Conservation (phyloP, 2,797 vertebrate genomes). For the Emys orbicularis region DNA sequence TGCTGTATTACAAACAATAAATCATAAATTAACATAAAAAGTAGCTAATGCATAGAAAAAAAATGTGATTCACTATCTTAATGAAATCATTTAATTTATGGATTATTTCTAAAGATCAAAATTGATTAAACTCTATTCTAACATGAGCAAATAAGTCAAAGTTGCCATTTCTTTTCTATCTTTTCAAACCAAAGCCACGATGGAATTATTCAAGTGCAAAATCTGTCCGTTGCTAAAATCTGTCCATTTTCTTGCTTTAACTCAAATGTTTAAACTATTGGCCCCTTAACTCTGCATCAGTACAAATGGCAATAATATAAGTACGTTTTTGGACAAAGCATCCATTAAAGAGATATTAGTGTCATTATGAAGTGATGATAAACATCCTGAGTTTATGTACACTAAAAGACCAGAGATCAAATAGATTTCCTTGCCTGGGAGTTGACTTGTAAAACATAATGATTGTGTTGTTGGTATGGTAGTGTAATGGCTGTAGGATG, state of each 20-base stretch:
- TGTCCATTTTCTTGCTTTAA: constrained; percentile 7
- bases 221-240: not conserved
- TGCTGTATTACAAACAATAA: not conserved
- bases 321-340: not conserved
- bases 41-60: not conserved
- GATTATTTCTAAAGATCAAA: not conserved
- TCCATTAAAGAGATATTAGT: constrained; percentile 25
- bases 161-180: constrained; percentile 16
- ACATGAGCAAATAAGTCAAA: not conserved
- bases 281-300: not conserved
- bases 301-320: not conserved
- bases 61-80: not conserved
- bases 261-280: not conserved
- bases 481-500: not conserved
- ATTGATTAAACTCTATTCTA: not conserved
- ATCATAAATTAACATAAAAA: not conserved
- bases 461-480: not conserved
- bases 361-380: constrained; percentile 16
- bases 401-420: constrained; percentile 48
- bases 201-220: not conserved
- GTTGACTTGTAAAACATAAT: constrained; percentile 29
- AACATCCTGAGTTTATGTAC: constrained; percentile 53
- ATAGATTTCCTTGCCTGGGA: constrained; percentile 60
- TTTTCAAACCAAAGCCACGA: not conserved
- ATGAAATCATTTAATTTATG: not conserved